Percentiles rank a stretch among this genome's conserved stretches.
phyloP scores from a whole-genome alignment of 1,140 invertebrate species.

The Galleria mellonella region DNA sequence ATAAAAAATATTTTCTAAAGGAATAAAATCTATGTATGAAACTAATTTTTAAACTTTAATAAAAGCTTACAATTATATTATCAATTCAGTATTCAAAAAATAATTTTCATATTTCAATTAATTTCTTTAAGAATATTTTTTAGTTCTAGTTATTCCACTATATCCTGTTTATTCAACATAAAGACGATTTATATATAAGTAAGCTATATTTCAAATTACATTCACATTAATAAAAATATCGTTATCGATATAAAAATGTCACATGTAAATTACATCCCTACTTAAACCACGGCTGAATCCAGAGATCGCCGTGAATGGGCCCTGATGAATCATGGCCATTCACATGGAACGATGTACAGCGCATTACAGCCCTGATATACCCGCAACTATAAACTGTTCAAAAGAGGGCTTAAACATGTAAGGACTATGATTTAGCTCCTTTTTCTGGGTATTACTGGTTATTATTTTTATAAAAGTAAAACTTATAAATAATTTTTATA shows the following conservation, averaged over 20 bases:
- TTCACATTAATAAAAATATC: too few relatives aligned
- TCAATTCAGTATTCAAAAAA: too few relatives aligned
- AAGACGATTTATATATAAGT: too few relatives aligned
- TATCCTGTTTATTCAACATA: too few relatives aligned
- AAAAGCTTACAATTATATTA: too few relatives aligned
- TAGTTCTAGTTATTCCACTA: too few relatives aligned
- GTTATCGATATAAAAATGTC: neutral
- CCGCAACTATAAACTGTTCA: conserved; percentile 20
- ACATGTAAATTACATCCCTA: conserved; percentile 22
- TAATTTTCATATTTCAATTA: too few relatives aligned
- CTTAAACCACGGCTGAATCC: conserved; percentile 45
- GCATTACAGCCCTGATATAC: conserved; percentile 19
- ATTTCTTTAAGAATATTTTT: too few relatives aligned
- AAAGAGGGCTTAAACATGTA: conserved; percentile 29
- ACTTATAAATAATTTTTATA: conserved; percentile 22
- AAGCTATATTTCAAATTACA: too few relatives aligned
- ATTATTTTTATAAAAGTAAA: neutral
- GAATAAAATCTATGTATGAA: too few relatives aligned
- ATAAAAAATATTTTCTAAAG: too few relatives aligned
- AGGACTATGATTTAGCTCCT: conserved; percentile 16
- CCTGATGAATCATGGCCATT: conserved; percentile 63
- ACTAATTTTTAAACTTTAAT: too few relatives aligned
- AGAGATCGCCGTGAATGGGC: conserved; percentile 58
- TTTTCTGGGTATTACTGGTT: neutral
- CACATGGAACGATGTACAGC: conserved; percentile 52